These are phyloP conservation scores for Nomada ferruginata DNA, from an alignment of 2,888 invertebrate species.

Conservation along the genomic window DNA sequence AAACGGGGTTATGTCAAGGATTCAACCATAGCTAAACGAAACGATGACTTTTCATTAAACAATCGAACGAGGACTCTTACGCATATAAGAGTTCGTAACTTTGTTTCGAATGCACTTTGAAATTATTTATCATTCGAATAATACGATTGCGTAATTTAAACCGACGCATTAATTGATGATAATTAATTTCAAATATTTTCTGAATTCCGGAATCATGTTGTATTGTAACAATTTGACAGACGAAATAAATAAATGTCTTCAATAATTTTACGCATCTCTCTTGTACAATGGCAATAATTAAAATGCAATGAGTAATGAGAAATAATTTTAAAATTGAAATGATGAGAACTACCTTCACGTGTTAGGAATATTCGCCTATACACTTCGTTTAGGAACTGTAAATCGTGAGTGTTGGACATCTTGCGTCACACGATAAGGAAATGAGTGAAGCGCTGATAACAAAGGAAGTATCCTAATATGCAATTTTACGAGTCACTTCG, in stretches of 20 bases:
- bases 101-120: neutral
- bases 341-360: slow-evolving; percentile 18
- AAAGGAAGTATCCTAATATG: neutral
- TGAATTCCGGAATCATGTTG: neutral
- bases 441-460: neutral
- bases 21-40: slow-evolving; percentile 2
- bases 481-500: neutral
- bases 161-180: neutral
- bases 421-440: neutral
- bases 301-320: neutral
- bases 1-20: slow-evolving; percentile 42
- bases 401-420: slow-evolving; percentile 21
- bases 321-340: neutral
- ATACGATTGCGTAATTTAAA: neutral
- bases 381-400: slow-evolving; percentile 26
- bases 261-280: neutral
- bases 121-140: slow-evolving; percentile 7
- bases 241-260: neutral
- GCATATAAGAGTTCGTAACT: slow-evolving; percentile 6
- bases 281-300: neutral
- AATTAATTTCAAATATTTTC: neutral
- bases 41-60: slow-evolving; percentile 35
- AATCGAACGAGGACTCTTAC: slow-evolving; percentile 15
- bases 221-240: too few species aligned
- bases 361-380: slow-evolving; percentile 34